Base-by-base conservation (phyloP, 2,113 vertebrate genomes). In the Columba livia region DNA sequence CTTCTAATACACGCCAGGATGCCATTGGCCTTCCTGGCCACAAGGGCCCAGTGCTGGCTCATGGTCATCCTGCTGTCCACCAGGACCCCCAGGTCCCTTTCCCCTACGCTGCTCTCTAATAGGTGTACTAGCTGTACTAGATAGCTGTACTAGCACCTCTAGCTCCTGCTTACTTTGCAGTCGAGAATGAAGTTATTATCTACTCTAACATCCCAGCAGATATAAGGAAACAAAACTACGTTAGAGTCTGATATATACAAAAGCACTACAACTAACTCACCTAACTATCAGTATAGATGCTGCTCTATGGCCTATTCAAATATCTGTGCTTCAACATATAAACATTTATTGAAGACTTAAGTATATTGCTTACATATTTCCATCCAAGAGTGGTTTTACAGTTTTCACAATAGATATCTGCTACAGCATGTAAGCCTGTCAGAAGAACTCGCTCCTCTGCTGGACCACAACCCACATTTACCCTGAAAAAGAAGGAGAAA, bases 321-420 rank as follows among this genome's bases (percentile, higher is more conserved):
- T 15, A 80, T 32, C 50, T 61, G 34, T 78, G 65, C 73, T 81
- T 79, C 71, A 73, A 57, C 50, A 60, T 5, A 31, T 2, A 79
- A 84, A 51, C 18, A 65, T 5, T 36, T n/a, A 79, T 8, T 1
- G 14, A 86, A 73, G 48, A 73, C 29, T 77, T 51, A 50, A 75
- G 66, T 61, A 19, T 38, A 51, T 34, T 58, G 98, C 99, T 98
- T 98, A 99, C 99, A 1, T 99, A 99, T 99, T 99, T 99, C 99
- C 99, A 99, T 96, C 99, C 99, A 26, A 99, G 98, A 34, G 99
- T 99, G 96, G 99, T 99, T 98, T 99, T 99, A 98, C 99, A 99
- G 98, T 99, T 99, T 98, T 99, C 99, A 98, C 99, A 99, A 98
- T 99, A 99, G 98, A 99, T 99, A 96, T 99, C 99, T 20, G 99